Evolutionary conservation across 2,888 invertebrate species (phyloP), one percentile per base, ranked within the genome.

Genomic region (Heliconius cydno): DNA sequence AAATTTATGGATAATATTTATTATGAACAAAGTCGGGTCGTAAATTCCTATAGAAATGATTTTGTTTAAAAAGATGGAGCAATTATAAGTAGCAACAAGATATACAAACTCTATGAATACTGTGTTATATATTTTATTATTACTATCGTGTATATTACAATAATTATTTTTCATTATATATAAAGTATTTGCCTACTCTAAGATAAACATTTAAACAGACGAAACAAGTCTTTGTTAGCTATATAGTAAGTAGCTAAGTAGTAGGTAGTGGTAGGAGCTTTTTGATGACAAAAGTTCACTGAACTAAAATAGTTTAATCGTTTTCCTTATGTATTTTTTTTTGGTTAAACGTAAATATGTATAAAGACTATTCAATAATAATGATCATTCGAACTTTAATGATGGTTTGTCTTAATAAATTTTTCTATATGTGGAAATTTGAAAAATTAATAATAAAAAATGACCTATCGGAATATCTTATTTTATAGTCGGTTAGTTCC

Each of bases 21-120:
- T 67, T 68, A 77, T 41, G 63, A 80, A 77, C 75, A 79, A 79
- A 79, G 65, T 80, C 77, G 75, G 81, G 72, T 77, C 75, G 80
- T 79, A 81, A 79, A 38, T 80, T 57, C 60, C 73, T 73, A 78
- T 78, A 67, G 46, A 71, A 80, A 52, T 65, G 25, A 75, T 70
- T 65, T 60, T 73, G 67, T 79, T 82, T 76, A 78, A 77, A 76
- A 78, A 72, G 67, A 76, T 77, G 80, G 78, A 82, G 80, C 80
- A 79, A 82, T 81, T 74, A 70, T 81, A 75, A 74, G 13, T 79
- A 81, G 83, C 81, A 80, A 84, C 82, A 79, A 82, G 82, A 80
- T 80, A 82, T 82, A 84, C 79, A 81, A 83, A 82, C 80, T 83
- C 78, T 82, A 81, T 78, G 79, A 83, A 80, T 83, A 80, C 80